A percentile compares a stretch with the other conserved stretches of the same genome.
phyloP scores from a whole-genome alignment of 2,888 invertebrate species.

The Torymus auratus region DNA sequence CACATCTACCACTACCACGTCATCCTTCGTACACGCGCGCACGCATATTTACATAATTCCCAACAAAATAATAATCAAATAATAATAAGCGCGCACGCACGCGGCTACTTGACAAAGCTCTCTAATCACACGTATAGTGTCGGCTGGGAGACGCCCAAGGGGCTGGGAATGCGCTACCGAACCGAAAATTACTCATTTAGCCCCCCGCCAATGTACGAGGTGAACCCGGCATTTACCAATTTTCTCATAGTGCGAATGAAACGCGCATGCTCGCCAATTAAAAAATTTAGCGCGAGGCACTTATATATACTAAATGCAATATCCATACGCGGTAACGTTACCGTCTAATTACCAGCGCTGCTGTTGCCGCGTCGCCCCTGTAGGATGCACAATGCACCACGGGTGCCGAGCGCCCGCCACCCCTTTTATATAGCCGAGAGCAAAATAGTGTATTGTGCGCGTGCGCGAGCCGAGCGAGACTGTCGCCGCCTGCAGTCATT shows the following conservation, averaged over 20 bases:
- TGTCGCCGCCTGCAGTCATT: constrained; percentile 34
- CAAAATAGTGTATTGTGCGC: constrained; percentile 33
- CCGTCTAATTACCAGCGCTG: constrained; percentile 42
- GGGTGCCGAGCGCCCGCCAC: constrained; percentile 60
- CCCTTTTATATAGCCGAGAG: constrained; percentile 52
- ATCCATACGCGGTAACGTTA: constrained; percentile 14
- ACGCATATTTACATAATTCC: neutral
- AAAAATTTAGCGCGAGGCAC: constrained; percentile 9
- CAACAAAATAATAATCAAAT: constrained; percentile 14
- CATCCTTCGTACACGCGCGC: neutral
- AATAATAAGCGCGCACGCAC: too few relatives aligned
- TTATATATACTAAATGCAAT: neutral
- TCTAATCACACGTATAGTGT: neutral
- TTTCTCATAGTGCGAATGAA: constrained; percentile 16
- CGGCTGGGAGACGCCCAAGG: neutral
- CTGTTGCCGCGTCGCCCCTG: neutral
- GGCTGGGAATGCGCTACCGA: constrained; percentile 41
- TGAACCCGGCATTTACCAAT: constrained; percentile 12
- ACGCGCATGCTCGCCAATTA: constrained; percentile 33
- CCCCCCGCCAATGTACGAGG: neutral
- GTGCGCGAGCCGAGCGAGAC: neutral
- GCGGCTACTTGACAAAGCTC: neutral
- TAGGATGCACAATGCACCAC: constrained; percentile 53
- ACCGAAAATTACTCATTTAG: constrained; percentile 48
- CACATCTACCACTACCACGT: neutral